phyloP scores from a whole-genome alignment of 2,888 invertebrate genomes.

The Drosophila subsilvestris region DNA sequence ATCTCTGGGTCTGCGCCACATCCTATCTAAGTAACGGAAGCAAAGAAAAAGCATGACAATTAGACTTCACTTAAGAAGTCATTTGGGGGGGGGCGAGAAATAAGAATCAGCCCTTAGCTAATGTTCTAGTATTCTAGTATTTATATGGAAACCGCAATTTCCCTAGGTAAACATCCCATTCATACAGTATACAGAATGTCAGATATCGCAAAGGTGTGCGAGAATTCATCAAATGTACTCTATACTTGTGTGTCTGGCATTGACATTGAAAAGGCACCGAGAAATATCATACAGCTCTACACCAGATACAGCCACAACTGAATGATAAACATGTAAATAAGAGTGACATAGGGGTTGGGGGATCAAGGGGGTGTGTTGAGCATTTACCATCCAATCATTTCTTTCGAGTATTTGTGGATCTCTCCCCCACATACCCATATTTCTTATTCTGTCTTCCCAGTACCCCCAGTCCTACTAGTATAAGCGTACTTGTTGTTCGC shows the following conservation, averaged over 20 bases:
- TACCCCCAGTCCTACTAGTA: not conserved
- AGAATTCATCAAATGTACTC: slow-evolving; percentile 12
- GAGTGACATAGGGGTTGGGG: not conserved
- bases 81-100: not conserved
- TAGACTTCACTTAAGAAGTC: slow-evolving; percentile 2
- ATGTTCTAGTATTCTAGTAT: not conserved
- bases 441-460: not conserved
- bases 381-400: slow-evolving; percentile 30
- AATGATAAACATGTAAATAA: slow-evolving; percentile 2
- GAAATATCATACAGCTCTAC: slow-evolving; percentile 6
- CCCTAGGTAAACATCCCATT: not conserved
- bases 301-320: not conserved
- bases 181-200: not conserved
- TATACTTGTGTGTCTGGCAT: slow-evolving; percentile 38
- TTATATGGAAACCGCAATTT: not conserved
- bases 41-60: slow-evolving; percentile 1
- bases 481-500: not conserved
- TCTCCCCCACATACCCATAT: not conserved
- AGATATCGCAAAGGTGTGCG: slow-evolving; percentile 5
- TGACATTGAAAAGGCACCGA: slow-evolving; percentile 27
- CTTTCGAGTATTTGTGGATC: slow-evolving; percentile 39
- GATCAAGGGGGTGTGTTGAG: not conserved
- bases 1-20: not conserved
- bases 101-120: not conserved
- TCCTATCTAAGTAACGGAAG: slow-evolving; percentile 1